phyloP scores from a whole-genome alignment of 2,113 vertebrate genomes.

The Amblyopsis rosae region DNA sequence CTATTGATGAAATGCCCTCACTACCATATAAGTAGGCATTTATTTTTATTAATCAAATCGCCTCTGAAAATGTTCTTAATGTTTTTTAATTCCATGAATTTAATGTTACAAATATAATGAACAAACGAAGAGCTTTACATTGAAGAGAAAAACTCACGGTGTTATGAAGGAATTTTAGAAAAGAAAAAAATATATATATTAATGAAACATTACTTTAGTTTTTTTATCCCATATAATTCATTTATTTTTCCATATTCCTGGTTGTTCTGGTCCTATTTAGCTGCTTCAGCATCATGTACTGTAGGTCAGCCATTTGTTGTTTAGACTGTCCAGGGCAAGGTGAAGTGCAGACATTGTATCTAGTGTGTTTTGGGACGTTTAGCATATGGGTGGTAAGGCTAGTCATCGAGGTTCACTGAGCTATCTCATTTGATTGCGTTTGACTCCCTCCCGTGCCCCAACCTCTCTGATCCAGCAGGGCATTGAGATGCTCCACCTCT shows the following conservation, averaged over 20 bases:
- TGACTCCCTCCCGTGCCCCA: conserved; percentile 37
- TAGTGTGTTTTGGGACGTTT: conserved; percentile 31
- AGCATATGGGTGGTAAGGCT: conserved; percentile 13
- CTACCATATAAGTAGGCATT: not conserved
- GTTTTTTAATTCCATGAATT: conserved; percentile 14
- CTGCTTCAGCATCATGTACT: conserved; percentile 33
- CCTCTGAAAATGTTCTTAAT: conserved; percentile 3
- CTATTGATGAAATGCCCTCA: conserved; percentile 24
- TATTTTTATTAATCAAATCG: not conserved
- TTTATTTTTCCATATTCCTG: not conserved
- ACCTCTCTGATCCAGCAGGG: conserved; percentile 11
- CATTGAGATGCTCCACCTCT: not conserved
- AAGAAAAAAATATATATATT: no score
- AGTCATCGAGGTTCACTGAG: conserved; percentile 57
- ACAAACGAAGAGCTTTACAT: not conserved
- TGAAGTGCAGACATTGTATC: conserved; percentile 36
- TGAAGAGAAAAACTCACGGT: not conserved
- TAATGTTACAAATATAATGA: not conserved
- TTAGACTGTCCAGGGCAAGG: conserved; percentile 31
- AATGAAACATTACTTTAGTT: no score
- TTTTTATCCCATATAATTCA: no score
- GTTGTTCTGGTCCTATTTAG: not conserved
- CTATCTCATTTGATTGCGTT: conserved; percentile 59
- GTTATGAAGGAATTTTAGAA: not conserved
- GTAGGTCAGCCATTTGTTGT: conserved; percentile 15